These are phyloP conservation scores for Drosophila parvula DNA, from an alignment of 1,140 invertebrate genomes.

Conservation along the genomic window DNA sequence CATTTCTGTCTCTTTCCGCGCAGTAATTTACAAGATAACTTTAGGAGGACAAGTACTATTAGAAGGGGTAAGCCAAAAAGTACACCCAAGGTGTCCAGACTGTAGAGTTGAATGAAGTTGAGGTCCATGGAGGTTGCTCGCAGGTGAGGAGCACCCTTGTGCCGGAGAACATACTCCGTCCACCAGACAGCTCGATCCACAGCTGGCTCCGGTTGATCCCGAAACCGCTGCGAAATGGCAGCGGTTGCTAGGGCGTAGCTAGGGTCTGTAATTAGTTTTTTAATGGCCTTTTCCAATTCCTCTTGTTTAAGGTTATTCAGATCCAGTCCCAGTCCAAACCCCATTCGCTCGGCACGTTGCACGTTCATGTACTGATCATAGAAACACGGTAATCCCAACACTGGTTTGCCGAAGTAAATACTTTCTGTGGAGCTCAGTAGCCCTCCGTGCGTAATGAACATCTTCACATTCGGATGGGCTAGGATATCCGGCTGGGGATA, in stretches of 20 bases:
- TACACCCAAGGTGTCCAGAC: conserved; percentile 84
- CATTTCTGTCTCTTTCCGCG: conserved; percentile 11
- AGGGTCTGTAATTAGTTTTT: conserved; percentile 74
- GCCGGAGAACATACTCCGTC: conserved; percentile 88
- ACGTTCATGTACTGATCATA: conserved; percentile 87
- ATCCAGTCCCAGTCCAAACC: conserved; percentile 84
- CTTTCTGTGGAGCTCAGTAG: conserved; percentile 89
- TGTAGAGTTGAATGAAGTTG: conserved; percentile 84
- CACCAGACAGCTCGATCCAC: conserved; percentile 89
- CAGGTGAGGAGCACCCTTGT: conserved; percentile 81
- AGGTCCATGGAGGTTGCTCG: conserved; percentile 57
- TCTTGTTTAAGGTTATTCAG: conserved; percentile 77
- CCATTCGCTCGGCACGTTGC: conserved; percentile 82
- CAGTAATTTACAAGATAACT: conserved; percentile 14
- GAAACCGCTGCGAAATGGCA: conserved; percentile 85
- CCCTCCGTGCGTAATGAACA: conserved; percentile 90
- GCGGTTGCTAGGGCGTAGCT: conserved; percentile 83
- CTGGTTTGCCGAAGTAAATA: conserved; percentile 88
- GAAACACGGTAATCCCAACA: conserved; percentile 89
- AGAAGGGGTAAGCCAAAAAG: conserved; percentile 43
- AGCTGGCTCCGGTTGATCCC: conserved; percentile 86
- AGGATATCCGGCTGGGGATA: too few relatives aligned
- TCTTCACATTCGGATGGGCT: conserved; percentile 88
- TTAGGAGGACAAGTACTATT: conserved; percentile 9
- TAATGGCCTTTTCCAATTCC: conserved; percentile 65